Percentiles rank a stretch among this genome's conserved stretches.
These are phyloP conservation scores for Mastomys coucha DNA, from an alignment of 2,113 vertebrate species.

Conservation along the genomic window DNA sequence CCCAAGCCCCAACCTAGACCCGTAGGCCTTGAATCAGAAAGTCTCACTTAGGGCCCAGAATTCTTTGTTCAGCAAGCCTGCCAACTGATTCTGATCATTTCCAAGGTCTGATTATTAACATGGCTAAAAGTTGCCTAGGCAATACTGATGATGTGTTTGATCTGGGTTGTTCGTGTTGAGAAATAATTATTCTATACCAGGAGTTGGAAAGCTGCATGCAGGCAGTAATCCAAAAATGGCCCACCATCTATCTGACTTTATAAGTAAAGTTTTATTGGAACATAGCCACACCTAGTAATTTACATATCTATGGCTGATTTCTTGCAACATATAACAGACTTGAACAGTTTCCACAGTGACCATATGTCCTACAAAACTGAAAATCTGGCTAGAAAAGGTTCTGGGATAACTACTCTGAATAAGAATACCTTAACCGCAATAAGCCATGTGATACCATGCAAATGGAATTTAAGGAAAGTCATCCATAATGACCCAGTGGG, in stretches of 20 bases:
- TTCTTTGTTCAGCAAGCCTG: background rate
- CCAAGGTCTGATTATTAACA: constrained; percentile 38
- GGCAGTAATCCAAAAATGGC: background rate
- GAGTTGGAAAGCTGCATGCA: background rate
- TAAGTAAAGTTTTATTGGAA: constrained; percentile 57
- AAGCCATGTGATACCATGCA: background rate
- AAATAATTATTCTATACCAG: constrained; percentile 15
- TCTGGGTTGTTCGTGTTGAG: background rate
- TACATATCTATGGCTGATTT: background rate
- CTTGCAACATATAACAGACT: background rate
- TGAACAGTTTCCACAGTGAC: constrained; percentile 26
- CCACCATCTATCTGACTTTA: background rate
- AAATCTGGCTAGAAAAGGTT: constrained; percentile 18
- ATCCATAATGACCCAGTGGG: background rate
- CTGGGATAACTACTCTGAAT: background rate
- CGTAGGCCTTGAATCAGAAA: background rate
- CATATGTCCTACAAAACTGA: background rate
- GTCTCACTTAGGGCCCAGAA: background rate
- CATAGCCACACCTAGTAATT: background rate
- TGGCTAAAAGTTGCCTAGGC: constrained; percentile 10
- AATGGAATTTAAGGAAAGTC: constrained; percentile 12
- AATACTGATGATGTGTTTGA: background rate
- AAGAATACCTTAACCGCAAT: background rate
- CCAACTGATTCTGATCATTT: background rate
- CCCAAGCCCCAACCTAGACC: background rate